A percentile compares a stretch with the other conserved stretches of the same genome.
Conservation (phyloP, 2,113 vertebrate genomes). For the Callaeas wilsoni region DNA sequence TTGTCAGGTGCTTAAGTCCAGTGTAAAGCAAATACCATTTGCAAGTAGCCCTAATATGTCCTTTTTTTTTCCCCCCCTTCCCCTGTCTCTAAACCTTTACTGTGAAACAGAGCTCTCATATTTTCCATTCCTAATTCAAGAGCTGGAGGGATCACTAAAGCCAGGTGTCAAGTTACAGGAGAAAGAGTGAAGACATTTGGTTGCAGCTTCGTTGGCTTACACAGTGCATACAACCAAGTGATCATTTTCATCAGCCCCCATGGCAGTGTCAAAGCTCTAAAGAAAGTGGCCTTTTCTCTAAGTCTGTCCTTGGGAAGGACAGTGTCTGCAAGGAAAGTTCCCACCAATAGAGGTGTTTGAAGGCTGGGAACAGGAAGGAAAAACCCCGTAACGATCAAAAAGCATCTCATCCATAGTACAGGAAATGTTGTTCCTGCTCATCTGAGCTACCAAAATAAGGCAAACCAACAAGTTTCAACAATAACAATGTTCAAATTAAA, state of each 20-base stretch:
- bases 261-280: background rate
- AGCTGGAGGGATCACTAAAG: constrained; percentile 42
- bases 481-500: constrained; percentile 5
- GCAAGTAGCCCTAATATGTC: background rate
- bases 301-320: background rate
- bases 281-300: background rate
- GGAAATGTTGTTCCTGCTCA: constrained; percentile 4
- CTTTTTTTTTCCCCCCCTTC: too few relatives aligned
- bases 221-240: background rate
- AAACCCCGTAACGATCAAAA: background rate
- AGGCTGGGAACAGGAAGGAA: constrained; percentile 6
- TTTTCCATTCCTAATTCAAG: constrained; percentile 65
- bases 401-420: background rate
- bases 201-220: constrained; percentile 30
- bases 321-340: background rate
- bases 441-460: background rate
- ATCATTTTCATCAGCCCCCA: background rate
- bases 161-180: constrained; percentile 56
- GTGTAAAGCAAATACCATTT: background rate
- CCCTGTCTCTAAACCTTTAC: background rate
- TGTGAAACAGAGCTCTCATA: constrained; percentile 31
- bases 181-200: constrained; percentile 53
- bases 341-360: background rate
- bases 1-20: background rate
- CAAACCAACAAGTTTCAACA: background rate